Percentiles rank a stretch among this genome's conserved stretches.
phyloP scores from a whole-genome alignment of 2,113 vertebrate species.

The Hemiprocne comata region DNA sequence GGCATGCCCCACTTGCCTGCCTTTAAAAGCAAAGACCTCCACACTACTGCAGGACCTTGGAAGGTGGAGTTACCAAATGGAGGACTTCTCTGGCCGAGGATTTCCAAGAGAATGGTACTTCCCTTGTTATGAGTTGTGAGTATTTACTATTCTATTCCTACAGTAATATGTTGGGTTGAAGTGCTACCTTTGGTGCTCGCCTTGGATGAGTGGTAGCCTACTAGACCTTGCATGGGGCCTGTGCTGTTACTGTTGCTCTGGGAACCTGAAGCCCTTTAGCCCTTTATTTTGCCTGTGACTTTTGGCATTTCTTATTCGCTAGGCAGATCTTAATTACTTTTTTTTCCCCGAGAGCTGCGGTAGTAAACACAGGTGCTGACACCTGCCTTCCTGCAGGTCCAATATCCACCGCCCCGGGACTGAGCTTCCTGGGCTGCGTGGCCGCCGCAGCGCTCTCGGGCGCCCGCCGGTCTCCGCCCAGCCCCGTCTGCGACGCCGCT shows the following conservation, averaged over 20 bases:
- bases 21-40: not conserved
- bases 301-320: not conserved
- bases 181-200: not conserved
- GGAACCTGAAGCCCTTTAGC: too few relatives aligned
- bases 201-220: fast-evolving
- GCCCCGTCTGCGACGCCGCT: too few relatives aligned
- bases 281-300: not conserved
- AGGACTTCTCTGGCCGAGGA: not conserved
- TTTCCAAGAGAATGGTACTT: not conserved
- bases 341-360: not conserved
- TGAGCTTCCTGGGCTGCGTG: too few relatives aligned
- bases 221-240: fast-evolving
- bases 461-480: too few relatives aligned
- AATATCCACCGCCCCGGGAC: not conserved
- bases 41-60: fast-evolving
- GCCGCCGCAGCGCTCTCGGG: too few relatives aligned
- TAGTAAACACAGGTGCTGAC: not conserved
- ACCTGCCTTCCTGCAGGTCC: fast-evolving
- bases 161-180: too few relatives aligned
- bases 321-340: fast-evolving
- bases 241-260: fast-evolving
- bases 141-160: not conserved
- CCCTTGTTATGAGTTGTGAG: not conserved
- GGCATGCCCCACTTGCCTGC: not conserved
- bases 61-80: not conserved